phyloP scores from a whole-genome alignment of 2,113 vertebrate genomes.

The Diadophis punctatus region DNA sequence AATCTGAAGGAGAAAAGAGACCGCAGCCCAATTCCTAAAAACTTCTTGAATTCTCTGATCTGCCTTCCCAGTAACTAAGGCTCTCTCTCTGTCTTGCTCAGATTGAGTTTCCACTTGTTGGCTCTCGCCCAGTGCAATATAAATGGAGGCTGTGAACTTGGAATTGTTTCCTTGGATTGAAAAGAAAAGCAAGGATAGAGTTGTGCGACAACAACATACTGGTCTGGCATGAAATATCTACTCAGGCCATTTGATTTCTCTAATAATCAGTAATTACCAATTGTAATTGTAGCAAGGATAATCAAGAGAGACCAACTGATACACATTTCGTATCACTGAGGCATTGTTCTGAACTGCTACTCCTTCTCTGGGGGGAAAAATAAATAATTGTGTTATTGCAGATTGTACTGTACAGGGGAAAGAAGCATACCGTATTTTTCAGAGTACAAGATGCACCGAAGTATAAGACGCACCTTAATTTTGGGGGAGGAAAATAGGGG shows the following conservation, averaged over 20 bases:
- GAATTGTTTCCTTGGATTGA: background rate
- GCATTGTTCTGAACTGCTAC: background rate
- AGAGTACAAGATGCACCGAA: too few relatives aligned
- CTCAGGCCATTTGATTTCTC: background rate
- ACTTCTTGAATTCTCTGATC: background rate
- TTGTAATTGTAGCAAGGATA: background rate
- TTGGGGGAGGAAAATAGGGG: too few relatives aligned
- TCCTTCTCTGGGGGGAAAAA: background rate
- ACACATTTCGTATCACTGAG: background rate
- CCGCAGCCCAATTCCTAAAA: background rate
- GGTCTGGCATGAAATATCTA: background rate
- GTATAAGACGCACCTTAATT: too few relatives aligned
- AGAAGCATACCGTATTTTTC: too few relatives aligned
- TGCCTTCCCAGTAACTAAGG: background rate
- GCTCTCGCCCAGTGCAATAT: background rate
- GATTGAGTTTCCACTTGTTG: background rate
- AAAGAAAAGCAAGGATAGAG: background rate
- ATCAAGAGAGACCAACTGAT: background rate
- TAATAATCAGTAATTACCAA: background rate
- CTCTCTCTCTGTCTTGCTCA: background rate
- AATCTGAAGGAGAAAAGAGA: slow-evolving; percentile 21
- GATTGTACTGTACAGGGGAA: background rate
- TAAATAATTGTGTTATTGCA: background rate
- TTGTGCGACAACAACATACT: background rate
- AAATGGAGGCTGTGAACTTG: background rate